A percentile compares a stretch with the other conserved stretches of the same genome.
Conservation (phyloP, 2,888 invertebrate genomes). For the Unio delphinus region DNA sequence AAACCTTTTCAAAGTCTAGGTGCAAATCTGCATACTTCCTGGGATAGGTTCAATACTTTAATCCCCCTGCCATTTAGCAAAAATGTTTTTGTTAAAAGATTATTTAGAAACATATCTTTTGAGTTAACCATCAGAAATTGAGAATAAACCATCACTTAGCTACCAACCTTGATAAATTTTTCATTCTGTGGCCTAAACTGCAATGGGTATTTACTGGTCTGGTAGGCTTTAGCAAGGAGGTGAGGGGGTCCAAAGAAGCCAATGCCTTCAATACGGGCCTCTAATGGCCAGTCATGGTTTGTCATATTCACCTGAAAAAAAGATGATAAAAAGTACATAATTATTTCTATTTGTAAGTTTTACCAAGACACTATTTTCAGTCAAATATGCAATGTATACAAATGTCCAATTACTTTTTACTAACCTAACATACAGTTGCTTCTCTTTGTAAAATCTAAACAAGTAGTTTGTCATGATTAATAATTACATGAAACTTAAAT, state of each 20-base stretch:
- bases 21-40: too few relatives aligned
- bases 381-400: too few relatives aligned
- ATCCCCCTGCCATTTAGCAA: too few relatives aligned
- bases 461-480: too few relatives aligned
- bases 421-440: not conserved
- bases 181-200: constrained; percentile 68
- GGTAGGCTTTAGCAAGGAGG: constrained; percentile 64
- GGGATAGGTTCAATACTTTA: too few relatives aligned
- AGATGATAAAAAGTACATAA: not conserved
- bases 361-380: not conserved
- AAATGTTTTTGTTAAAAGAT: too few relatives aligned
- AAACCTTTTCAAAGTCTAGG: too few relatives aligned
- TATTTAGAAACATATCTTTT: too few relatives aligned
- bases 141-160: too few relatives aligned
- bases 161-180: constrained; percentile 50
- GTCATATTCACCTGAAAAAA: constrained; percentile 66
- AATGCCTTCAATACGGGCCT: constrained; percentile 59
- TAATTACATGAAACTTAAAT: too few relatives aligned
- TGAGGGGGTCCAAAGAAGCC: constrained; percentile 66
- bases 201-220: constrained; percentile 66
- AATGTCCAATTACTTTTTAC: not conserved
- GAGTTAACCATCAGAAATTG: too few relatives aligned
- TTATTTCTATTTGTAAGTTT: not conserved
- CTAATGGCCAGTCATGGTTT: constrained; percentile 67
- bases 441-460: too few relatives aligned